phyloP scores from a whole-genome alignment of 2,113 vertebrate genomes.

The Diglossa brunneiventris region DNA sequence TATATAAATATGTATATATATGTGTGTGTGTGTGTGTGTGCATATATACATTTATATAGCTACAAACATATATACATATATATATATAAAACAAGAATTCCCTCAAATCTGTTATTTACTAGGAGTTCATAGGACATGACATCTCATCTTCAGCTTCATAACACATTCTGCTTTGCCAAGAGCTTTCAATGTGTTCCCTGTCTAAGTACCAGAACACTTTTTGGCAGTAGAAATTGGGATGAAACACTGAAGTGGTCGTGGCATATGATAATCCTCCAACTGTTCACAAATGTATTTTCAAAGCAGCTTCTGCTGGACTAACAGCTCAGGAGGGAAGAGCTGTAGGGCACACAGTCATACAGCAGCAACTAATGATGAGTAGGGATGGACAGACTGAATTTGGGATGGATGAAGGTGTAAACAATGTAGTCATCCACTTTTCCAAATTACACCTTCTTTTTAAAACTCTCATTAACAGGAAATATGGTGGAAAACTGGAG shows the following conservation, averaged over 20 bases:
- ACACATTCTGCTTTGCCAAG: not conserved
- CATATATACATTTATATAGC: not conserved
- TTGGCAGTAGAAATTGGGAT: not conserved
- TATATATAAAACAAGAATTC: not conserved
- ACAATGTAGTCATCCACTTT: not conserved
- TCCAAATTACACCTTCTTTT: not conserved
- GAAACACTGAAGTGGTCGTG: not conserved
- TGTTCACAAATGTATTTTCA: not conserved
- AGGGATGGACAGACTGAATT: not conserved
- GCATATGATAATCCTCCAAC: not conserved
- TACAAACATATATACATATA: not conserved
- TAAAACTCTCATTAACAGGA: not conserved
- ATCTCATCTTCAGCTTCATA: not conserved
- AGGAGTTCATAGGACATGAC: not conserved
- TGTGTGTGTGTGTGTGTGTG: accelerated
- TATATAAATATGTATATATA: accelerated
- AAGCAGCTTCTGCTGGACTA: not conserved
- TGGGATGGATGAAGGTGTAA: not conserved
- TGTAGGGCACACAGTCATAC: not conserved
- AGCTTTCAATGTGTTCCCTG: not conserved
- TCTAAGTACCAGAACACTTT: not conserved
- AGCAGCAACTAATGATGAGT: not conserved
- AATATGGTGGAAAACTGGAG: not conserved
- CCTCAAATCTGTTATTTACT: not conserved
- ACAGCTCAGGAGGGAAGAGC: not conserved